A percentile compares a stretch with the other conserved stretches of the same genome.
phyloP scores from a whole-genome alignment of 2,797 vertebrate genomes.

The Sandelia bainsii region DNA sequence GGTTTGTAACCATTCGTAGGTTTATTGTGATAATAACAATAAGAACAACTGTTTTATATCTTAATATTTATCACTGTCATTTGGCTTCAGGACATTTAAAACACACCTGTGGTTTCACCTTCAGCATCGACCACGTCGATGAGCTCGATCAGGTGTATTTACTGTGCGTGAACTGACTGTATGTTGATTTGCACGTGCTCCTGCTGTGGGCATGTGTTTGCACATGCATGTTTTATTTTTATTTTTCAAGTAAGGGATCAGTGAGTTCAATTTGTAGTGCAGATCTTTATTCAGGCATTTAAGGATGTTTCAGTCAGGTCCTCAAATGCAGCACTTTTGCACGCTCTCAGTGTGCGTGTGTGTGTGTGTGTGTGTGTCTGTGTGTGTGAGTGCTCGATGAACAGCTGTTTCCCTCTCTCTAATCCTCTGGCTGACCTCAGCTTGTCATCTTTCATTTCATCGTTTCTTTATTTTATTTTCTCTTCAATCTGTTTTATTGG shows the following conservation, averaged over 20 bases:
- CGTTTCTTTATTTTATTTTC: constrained; percentile 58
- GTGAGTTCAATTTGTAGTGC: constrained; percentile 17
- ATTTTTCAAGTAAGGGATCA: constrained; percentile 23
- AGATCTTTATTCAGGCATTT: constrained; percentile 37
- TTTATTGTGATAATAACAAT: too few species aligned
- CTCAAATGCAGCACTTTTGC: constrained; percentile 54
- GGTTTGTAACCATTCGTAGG: too few species aligned
- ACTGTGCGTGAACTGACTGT: neutral
- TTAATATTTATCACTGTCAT: neutral
- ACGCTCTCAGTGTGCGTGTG: constrained; percentile 2
- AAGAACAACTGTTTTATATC: too few species aligned
- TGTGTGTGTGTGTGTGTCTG: constrained; percentile 20
- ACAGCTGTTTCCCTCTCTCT: constrained; percentile 64
- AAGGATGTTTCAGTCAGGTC: constrained; percentile 44
- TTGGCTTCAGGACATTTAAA: neutral
- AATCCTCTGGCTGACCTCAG: constrained; percentile 67
- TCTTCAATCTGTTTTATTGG: constrained; percentile 52
- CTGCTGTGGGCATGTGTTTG: neutral
- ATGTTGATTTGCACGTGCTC: neutral
- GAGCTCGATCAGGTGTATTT: too few species aligned
- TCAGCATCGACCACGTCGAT: too few species aligned
- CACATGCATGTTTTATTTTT: too few species aligned
- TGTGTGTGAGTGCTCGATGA: constrained; percentile 28
- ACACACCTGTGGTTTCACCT: neutral
- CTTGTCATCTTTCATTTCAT: constrained; percentile 51